These are phyloP conservation scores for Diachrysia chrysitis DNA, from an alignment of 2,888 invertebrate species.

Conservation along the genomic window DNA sequence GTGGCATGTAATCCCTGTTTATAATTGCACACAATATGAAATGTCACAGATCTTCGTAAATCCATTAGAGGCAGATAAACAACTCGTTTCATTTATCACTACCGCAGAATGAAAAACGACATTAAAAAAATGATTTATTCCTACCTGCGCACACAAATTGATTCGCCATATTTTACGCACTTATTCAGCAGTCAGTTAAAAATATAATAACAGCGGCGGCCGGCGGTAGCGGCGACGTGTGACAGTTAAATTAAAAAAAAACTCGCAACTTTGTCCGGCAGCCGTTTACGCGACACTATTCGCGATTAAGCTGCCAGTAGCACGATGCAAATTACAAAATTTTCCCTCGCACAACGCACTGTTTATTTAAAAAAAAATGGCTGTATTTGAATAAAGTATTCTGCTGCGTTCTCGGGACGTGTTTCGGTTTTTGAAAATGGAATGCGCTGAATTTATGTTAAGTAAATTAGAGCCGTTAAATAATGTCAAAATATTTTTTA, in stretches of 20 bases:
- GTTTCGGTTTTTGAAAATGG: constrained; percentile 15
- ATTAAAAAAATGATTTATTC: constrained; percentile 20
- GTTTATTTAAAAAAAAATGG: constrained; percentile 50
- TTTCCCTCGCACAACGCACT: constrained; percentile 30
- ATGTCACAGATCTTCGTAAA: constrained; percentile 2
- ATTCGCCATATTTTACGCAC: constrained; percentile 34
- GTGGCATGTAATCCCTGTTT: neutral
- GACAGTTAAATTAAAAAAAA: constrained; percentile 52
- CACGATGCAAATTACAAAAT: constrained; percentile 52
- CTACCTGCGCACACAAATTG: constrained; percentile 15
- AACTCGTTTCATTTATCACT: constrained; percentile 1
- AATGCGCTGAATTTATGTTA: neutral
- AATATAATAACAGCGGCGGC: constrained; percentile 33
- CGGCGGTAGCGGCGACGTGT: constrained; percentile 27
- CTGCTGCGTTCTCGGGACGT: constrained; percentile 12
- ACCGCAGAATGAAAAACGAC: constrained; percentile 14
- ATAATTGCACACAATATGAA: constrained; percentile 2
- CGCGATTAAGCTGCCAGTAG: constrained; percentile 51
- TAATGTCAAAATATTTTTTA: neutral
- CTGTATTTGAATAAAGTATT: constrained; percentile 38
- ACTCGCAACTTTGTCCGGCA: constrained; percentile 20
- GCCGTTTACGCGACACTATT: constrained; percentile 34
- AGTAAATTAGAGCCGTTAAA: neutral
- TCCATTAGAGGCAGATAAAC: constrained; percentile 10
- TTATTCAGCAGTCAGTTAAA: constrained; percentile 47